Base-by-base conservation (phyloP, 2,888 invertebrate species). In the Scaeva pyrastri region DNA sequence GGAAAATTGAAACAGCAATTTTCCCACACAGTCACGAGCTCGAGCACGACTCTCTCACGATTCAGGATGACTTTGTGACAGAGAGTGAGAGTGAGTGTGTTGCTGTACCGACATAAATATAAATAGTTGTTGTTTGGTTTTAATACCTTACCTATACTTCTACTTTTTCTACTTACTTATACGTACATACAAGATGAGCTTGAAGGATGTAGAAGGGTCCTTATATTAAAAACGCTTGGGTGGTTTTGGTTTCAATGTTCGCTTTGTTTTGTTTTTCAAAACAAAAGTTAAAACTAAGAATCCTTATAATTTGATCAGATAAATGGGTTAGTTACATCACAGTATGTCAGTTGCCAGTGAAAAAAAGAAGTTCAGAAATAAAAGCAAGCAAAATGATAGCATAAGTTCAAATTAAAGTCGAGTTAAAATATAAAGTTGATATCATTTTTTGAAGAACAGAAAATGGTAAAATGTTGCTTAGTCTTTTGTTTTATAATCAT, bases 1-100 rank as follows among this genome's bases (percentile, higher is more conserved):
- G 62, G 81, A 85, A 81, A 77, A 81, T 77, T 81, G 55, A 77
- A 85, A 85, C 76, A 52, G 73, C 80, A 85, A 81, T 85, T 81
- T 85, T 85, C 85, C 58, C 72, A 76, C 80, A 72, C 72, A 76
- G 81, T 85, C 76, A 75, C 70, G 70, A 31, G 31, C 31, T 31
- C 31, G 8, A n/a, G n/a, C n/a, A n/a, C 6, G 31, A 31, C 31
- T 31, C 6, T 19, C n/a, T 23, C 52, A 62, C 23, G 39, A 60
- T 21, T 62, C 23, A 43, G 39, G 60, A 39, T 41, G 66, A 21
- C 16, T 41, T 21, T 48, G 11, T 58, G 66, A 41, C 72, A 45
- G 31, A 41, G 55, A 60, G 72, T 52, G 70, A 11, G 76, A 70
- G 71, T 50, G 68, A 11, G 77, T 60, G 55, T 36, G 55, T 48